These are phyloP conservation scores for Trichogramma dendrolimi DNA, from an alignment of 2,888 invertebrate genomes.

Conservation along the genomic window DNA sequence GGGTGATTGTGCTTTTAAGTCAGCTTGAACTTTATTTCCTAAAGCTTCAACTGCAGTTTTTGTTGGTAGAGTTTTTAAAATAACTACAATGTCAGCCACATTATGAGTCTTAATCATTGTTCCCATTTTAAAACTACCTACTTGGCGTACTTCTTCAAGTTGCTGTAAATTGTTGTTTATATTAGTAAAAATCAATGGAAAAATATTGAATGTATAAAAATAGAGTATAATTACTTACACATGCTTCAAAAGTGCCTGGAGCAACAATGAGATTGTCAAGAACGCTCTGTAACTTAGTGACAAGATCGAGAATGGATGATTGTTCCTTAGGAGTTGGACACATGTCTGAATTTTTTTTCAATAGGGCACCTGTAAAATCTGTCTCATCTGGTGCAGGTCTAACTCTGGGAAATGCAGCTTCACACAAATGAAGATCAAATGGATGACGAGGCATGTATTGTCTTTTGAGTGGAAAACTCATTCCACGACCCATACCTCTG, in stretches of 20 bases:
- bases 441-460: slow-evolving; percentile 73
- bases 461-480: slow-evolving; percentile 60
- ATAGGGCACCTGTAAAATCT: slow-evolving; percentile 78
- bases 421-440: slow-evolving; percentile 83
- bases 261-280: slow-evolving; percentile 91
- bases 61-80: slow-evolving; percentile 92
- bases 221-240: slow-evolving; percentile 66
- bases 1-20: slow-evolving; percentile 71
- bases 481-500: slow-evolving; percentile 62
- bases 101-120: slow-evolving; percentile 95
- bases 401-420: slow-evolving; percentile 83
- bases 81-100: slow-evolving; percentile 93
- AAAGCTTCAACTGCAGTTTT: slow-evolving; percentile 91
- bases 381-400: slow-evolving; percentile 80
- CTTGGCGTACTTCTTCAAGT: slow-evolving; percentile 91
- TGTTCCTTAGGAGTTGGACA: slow-evolving; percentile 89
- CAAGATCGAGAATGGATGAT: slow-evolving; percentile 85
- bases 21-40: slow-evolving; percentile 80
- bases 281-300: slow-evolving; percentile 91
- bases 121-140: slow-evolving; percentile 96
- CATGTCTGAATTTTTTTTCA: slow-evolving; percentile 88
- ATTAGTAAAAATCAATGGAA: background rate
- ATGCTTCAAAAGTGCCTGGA: slow-evolving; percentile 90
- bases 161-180: slow-evolving; percentile 56
- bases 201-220: background rate